Evolutionary conservation across 2,113 vertebrate species (phyloP), one percentile per base, ranked within the genome.

Genomic region (Hiodon tergisus): DNA sequence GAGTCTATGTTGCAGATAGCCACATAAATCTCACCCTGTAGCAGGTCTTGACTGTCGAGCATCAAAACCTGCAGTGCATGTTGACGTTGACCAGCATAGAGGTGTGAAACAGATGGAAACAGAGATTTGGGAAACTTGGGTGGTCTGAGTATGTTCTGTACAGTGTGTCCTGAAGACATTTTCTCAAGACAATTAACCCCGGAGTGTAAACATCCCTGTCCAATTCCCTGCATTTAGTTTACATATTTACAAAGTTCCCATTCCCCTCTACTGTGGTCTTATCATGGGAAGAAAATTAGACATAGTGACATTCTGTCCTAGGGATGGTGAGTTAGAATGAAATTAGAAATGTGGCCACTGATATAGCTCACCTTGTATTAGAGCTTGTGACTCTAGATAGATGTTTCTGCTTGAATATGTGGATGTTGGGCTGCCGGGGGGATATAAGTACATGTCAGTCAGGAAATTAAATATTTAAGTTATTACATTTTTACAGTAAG

Each of bases 1-100:
- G 95, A 96, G 76, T 95, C 97, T 96, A 99, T 98, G 83, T 98
- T 99, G 90, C 98, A 99, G 73, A 97, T 90, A 50, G 96, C 96
- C 0, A 98, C 90, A 71, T 93, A 94, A 0, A 99, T 98, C 87
- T 99, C 97, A 80, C 98, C 97, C 84, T 98, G 97, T 74, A 99
- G 87, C 55, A 99, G 93, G 88, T 99, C 95, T 0, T 99, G 97
- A 9, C 96, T 97, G 78, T 95, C 97, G 89, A 96, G 94, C 55
- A 98, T 93, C 8, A 99, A 92, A 68, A 98, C 97, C 86, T 98
- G 97, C 52, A 99, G 95, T 77, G 92, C 85, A 99, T 96, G 0
- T 98, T 98, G 83, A 98, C 94, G 89, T 99, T 96, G 82, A 96
- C 95, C 74, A 98, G 91, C 97, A 99, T 98, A 69, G 95, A 88